Conservation (phyloP, 1,140 invertebrate species). For the Harlomillsia oculata region DNA sequence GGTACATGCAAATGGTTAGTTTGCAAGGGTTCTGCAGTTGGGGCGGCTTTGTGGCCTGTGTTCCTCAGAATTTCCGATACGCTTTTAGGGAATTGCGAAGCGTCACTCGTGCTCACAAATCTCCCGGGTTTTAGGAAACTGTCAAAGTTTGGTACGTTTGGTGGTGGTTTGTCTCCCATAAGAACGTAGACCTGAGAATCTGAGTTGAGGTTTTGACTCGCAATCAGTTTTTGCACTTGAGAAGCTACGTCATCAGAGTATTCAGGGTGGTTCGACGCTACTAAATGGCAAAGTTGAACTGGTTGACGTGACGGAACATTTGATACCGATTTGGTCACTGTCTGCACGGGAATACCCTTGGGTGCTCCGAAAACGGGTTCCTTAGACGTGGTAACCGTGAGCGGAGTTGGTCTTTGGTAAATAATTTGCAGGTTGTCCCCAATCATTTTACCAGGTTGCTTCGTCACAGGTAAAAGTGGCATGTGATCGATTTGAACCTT, state of each 20-base stretch:
- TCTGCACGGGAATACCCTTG: background rate
- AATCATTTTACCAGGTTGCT: background rate
- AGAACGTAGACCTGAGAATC: conserved; percentile 1
- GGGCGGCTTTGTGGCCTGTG: no score
- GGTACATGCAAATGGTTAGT: no score
- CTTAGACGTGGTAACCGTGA: background rate
- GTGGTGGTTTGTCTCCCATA: background rate
- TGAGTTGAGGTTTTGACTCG: background rate
- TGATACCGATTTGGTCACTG: background rate
- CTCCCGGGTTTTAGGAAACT: no score
- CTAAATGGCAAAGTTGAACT: background rate
- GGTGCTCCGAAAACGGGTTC: background rate
- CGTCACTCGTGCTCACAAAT: no score
- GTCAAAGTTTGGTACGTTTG: no score
- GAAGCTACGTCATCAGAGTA: background rate
- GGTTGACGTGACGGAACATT: background rate
- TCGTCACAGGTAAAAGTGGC: background rate
- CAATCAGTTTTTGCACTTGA: background rate
- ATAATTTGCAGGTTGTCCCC: background rate
- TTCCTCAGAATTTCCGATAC: no score
- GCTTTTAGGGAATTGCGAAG: no score
- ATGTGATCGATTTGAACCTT: background rate
- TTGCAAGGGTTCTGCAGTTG: no score
- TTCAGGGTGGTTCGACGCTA: background rate
- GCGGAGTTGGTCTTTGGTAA: background rate